A percentile compares a stretch with the other conserved stretches of the same genome.
Evolutionary conservation across 2,113 vertebrate genomes (phyloP).

Genomic region (Zosterops japonicus): DNA sequence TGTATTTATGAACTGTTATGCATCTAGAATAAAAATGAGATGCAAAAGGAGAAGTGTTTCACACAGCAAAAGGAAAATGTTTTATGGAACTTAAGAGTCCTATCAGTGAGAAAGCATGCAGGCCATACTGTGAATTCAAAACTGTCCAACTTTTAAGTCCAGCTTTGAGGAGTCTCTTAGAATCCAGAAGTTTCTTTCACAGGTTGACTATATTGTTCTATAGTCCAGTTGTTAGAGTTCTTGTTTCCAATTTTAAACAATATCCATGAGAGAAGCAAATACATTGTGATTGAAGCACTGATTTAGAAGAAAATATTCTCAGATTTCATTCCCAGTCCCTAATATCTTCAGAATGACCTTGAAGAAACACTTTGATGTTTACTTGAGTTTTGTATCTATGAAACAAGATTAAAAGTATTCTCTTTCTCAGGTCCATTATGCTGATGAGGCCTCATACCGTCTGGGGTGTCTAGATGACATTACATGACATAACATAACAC

Average conservation of each 20-base stretch:
- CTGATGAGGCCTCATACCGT: background rate
- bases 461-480: background rate
- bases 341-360: background rate
- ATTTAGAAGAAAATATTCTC: constrained; percentile 2
- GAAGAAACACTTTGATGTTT: background rate
- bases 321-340: background rate
- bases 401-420: background rate
- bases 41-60: background rate
- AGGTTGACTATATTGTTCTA: background rate
- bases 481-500: background rate
- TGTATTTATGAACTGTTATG: background rate
- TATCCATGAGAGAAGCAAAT: background rate
- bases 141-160: background rate
- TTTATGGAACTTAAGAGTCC: background rate
- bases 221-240: background rate
- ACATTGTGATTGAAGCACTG: background rate
- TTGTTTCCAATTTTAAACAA: constrained; percentile 2
- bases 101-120: background rate
- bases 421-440: background rate
- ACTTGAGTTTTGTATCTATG: background rate
- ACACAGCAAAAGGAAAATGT: background rate
- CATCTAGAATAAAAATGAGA: background rate
- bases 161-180: background rate
- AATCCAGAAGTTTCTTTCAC: background rate
- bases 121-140: background rate